Percentiles rank a stretch among this genome's conserved stretches.
Conservation (phyloP, 92 coral and sea anemone species). For the Porites cylindrica region DNA sequence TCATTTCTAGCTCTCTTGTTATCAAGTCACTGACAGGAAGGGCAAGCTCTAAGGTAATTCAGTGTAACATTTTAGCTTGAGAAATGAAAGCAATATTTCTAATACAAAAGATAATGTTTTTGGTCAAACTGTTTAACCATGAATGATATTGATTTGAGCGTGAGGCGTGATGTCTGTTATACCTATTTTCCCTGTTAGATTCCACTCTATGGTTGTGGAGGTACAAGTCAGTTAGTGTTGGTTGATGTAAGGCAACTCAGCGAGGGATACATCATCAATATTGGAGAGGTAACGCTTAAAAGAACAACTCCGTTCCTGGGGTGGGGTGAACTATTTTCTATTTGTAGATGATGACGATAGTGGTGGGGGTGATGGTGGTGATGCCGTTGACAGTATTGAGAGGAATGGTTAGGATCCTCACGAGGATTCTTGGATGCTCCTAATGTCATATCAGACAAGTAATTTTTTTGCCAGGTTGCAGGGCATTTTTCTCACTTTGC, state of each 20-base stretch:
- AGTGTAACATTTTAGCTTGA: not conserved
- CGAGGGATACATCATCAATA: conserved; percentile 83
- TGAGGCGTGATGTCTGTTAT: too few relatives aligned
- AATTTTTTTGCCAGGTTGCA: not conserved
- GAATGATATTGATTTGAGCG: too few relatives aligned
- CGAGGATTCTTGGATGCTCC: too few relatives aligned
- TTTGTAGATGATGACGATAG: not conserved
- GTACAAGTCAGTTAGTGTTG: conserved; percentile 87
- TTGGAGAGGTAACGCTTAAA: conserved; percentile 83
- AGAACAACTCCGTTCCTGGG: not conserved
- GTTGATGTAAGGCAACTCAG: conserved; percentile 87
- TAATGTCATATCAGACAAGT: too few relatives aligned
- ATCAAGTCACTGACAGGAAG: conserved; percentile 72
- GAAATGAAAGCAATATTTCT: too few relatives aligned
- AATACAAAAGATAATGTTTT: too few relatives aligned
- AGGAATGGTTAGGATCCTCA: too few relatives aligned
- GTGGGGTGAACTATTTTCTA: too few relatives aligned
- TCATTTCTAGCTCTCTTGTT: conserved; percentile 92
- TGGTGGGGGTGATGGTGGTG: too few relatives aligned
- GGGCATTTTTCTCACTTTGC: not conserved
- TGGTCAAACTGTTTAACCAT: too few relatives aligned
- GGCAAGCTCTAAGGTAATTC: conserved; percentile 82
- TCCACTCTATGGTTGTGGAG: conserved; percentile 97
- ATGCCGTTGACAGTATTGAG: too few relatives aligned
- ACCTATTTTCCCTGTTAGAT: conserved; percentile 47